Conservation (phyloP, 2,113 vertebrate species). For the Colius striatus region DNA sequence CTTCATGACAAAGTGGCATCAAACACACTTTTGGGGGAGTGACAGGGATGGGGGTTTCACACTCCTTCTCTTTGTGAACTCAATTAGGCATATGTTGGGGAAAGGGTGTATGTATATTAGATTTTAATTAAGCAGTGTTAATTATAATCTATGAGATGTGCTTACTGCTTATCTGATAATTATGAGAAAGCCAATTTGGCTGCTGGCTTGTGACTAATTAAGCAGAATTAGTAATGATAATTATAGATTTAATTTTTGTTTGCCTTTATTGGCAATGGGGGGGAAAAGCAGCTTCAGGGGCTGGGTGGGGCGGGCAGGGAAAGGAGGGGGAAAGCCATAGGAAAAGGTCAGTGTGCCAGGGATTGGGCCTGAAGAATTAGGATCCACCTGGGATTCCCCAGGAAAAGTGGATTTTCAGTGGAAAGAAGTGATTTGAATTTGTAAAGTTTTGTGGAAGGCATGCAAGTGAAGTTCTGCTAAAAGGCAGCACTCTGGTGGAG, state of each 20-base stretch:
- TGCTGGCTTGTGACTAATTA: constrained; percentile 88
- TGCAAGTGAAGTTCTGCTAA: background rate
- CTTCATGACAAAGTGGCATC: background rate
- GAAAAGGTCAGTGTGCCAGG: background rate
- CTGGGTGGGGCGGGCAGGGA: background rate
- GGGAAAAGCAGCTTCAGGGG: constrained; percentile 39
- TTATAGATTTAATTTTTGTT: constrained; percentile 86
- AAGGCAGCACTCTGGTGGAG: fast-evolving
- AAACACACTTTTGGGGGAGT: constrained; percentile 8
- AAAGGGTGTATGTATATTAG: constrained; percentile 83
- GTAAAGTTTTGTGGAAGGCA: background rate
- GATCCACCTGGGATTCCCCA: background rate
- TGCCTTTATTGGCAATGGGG: constrained; percentile 75
- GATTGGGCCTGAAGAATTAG: background rate
- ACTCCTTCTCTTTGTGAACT: constrained; percentile 67
- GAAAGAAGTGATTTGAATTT: background rate
- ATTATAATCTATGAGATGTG: constrained; percentile 88
- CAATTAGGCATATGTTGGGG: constrained; percentile 79
- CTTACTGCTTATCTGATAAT: constrained; percentile 88
- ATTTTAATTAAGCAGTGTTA: constrained; percentile 89
- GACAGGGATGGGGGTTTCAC: constrained; percentile 5
- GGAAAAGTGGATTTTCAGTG: background rate
- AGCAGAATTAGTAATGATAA: constrained; percentile 88
- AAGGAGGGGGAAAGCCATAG: background rate
- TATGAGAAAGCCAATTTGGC: constrained; percentile 87